Conservation (phyloP, 2,113 vertebrate genomes). For the Cochlearius cochlearius region DNA sequence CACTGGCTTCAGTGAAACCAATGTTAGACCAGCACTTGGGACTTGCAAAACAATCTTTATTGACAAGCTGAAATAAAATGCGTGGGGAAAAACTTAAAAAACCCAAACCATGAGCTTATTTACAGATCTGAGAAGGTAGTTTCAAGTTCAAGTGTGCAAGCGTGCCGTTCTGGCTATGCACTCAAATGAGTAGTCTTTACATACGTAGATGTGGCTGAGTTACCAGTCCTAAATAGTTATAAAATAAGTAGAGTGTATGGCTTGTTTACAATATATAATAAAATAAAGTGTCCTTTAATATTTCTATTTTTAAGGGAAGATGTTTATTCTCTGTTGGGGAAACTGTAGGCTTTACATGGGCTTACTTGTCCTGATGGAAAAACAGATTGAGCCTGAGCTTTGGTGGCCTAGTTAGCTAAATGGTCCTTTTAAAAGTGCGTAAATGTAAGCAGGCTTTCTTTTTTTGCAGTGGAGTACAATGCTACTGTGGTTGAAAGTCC, state of each 20-base stretch:
- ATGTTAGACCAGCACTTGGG: not conserved
- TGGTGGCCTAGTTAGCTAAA: constrained; percentile 36
- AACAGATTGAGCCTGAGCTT: not conserved
- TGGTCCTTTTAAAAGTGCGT: not conserved
- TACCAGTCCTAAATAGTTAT: not conserved
- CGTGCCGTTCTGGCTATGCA: not conserved
- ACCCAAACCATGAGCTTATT: not conserved
- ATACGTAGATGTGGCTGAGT: not conserved
- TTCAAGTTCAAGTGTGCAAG: not conserved
- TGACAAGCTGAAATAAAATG: not conserved
- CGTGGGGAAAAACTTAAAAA: not conserved
- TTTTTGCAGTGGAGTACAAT: not conserved
- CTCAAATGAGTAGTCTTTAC: not conserved
- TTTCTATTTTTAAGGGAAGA: not conserved
- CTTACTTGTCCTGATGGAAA: not conserved
- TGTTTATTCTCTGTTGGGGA: not conserved
- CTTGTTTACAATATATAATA: not conserved
- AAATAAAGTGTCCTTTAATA: not conserved
- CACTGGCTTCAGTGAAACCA: not conserved
- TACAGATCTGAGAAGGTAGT: not conserved
- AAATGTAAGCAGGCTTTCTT: constrained; percentile 11
- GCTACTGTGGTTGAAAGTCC: not conserved
- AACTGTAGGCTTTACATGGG: not conserved
- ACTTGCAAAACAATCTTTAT: not conserved
- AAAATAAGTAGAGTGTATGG: not conserved